Base-by-base conservation (phyloP, 2,113 vertebrate genomes). In the Catharus minimus region DNA sequence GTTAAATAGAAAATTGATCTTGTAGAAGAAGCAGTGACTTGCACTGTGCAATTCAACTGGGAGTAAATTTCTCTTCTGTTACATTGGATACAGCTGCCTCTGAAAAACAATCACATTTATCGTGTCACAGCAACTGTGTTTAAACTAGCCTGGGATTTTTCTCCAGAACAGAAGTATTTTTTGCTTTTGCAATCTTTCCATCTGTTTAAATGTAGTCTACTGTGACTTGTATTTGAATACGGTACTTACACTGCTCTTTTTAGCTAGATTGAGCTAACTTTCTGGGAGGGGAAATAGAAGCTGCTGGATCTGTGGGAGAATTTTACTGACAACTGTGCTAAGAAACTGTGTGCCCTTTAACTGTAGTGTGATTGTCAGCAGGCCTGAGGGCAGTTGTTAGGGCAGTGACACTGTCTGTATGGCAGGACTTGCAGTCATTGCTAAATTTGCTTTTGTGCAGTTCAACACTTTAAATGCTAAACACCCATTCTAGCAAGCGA, bases 1-100 rank as follows among this genome's bases (percentile, higher is more conserved):
- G 81, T 44, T 73, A 86, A 87, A 82, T 43, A 61, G 24, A 82
- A 85, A 93, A 82, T 46, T n/a, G 18, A 69, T 89, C n/a, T 87
- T 58, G n/a, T 44, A n/a, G 33, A 71, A 86, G 61, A 77, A 91
- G 73, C 41, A 52, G 39, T 77, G 86, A 44, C 24, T 75, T 91
- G 76, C 27, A 56, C 55, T 36, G 43, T 82, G 23, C 30, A 44
- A 11, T 11, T 55, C n/a, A 74, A 11, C 17, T 80, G 50, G 44
- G n/a, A 78, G 38, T 77, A 67, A 74, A 81, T 88, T 89, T 89
- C 26, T 82, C 23, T 68, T 79, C 49, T 58, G 8, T 75, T 67
- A 32, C 12, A 13, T 14, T 53, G n/a, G 16, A 32, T 78, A 52
- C 4, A 21, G 76, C 57, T 83, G 27, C 32, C 28, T 88, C 65